Percentiles rank a stretch among this genome's conserved stretches.
Evolutionary conservation across 2,113 vertebrate species (phyloP).

Genomic region (Nyctibius bracteatus): DNA sequence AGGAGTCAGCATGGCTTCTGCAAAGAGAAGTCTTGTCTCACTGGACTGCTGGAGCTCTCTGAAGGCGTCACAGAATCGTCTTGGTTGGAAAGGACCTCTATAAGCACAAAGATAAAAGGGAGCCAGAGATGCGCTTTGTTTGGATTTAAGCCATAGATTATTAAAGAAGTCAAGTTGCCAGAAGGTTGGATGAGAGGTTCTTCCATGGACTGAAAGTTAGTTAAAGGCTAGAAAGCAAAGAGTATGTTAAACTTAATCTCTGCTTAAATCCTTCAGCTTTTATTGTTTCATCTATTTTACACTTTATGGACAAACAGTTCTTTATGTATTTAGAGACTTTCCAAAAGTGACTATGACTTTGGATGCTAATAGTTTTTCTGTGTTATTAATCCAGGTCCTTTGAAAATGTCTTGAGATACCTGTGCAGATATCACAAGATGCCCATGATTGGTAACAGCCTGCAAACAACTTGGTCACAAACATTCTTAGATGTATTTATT

Average conservation of each 20-base stretch:
- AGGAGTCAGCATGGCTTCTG: neutral
- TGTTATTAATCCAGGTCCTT: neutral
- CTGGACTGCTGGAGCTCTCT: neutral
- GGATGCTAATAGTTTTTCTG: neutral
- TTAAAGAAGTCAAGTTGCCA: neutral
- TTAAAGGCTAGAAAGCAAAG: neutral
- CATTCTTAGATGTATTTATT: neutral
- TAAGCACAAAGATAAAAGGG: neutral
- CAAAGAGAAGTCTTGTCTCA: neutral
- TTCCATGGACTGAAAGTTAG: neutral
- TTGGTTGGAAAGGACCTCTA: too few species aligned
- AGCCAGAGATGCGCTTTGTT: neutral
- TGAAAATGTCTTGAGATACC: neutral
- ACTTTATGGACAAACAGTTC: neutral
- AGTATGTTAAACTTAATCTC: neutral
- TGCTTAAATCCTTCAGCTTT: neutral
- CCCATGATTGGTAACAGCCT: fast-evolving
- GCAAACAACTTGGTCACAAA: neutral
- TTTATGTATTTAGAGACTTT: neutral
- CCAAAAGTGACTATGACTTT: neutral
- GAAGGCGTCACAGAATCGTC: too few species aligned
- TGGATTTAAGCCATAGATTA: neutral
- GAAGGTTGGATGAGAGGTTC: neutral
- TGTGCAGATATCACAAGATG: neutral
- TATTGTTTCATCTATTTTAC: neutral